A percentile compares a stretch with the other conserved stretches of the same genome.
Conservation (phyloP, 2,888 invertebrate species). For the Allygus modestus region DNA sequence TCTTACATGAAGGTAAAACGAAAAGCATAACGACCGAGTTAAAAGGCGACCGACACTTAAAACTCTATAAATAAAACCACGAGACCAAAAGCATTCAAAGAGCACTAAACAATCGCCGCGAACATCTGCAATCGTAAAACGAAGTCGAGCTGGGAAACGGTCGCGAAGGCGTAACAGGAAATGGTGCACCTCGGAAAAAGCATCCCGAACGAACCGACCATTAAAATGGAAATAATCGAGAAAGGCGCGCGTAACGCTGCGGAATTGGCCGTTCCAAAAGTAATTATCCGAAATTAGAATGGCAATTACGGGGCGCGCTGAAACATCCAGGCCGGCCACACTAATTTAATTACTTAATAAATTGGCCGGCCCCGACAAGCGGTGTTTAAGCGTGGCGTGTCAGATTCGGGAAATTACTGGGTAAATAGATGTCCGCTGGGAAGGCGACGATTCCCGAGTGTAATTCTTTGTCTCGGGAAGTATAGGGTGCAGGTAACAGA, state of each 20-base stretch:
- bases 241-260: slow-evolving; percentile 38
- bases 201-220: slow-evolving; percentile 48
- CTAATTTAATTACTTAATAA: slow-evolving; percentile 52
- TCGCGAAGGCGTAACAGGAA: slow-evolving; percentile 28
- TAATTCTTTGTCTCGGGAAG: neutral
- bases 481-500: too few relatives aligned
- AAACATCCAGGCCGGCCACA: slow-evolving; percentile 39
- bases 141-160: slow-evolving; percentile 26
- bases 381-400: slow-evolving; percentile 38
- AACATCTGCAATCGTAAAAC: slow-evolving; percentile 39
- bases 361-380: slow-evolving; percentile 22
- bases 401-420: slow-evolving; percentile 45
- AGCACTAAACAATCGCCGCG: slow-evolving; percentile 12
- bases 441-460: neutral
- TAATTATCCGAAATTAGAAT: slow-evolving; percentile 48
- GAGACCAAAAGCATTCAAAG: neutral
- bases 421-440: slow-evolving; percentile 12
- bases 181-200: slow-evolving; percentile 40
- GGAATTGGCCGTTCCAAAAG: slow-evolving; percentile 49
- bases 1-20: too few relatives aligned
- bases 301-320: slow-evolving; percentile 49
- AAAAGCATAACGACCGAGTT: too few relatives aligned
- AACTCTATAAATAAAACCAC: neutral
- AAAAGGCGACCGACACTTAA: too few relatives aligned
- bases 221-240: slow-evolving; percentile 52